These are phyloP conservation scores for Sebastes miniatus DNA, from an alignment of 2,797 vertebrate species.

Conservation along the genomic window DNA sequence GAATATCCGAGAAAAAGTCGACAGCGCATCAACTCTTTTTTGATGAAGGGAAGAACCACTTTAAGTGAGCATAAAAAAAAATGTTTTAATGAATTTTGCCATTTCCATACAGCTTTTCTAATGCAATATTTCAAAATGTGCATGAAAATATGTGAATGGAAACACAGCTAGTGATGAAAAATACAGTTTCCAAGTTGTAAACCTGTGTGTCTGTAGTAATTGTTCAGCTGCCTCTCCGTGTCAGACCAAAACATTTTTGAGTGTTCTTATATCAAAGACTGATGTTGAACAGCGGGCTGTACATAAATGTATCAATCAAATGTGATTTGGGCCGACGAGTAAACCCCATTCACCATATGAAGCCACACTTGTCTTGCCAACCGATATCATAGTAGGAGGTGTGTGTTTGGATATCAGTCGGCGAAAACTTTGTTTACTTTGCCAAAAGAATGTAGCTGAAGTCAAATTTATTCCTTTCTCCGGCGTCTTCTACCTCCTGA, in stretches of 20 bases:
- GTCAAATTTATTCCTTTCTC: not conserved
- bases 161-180: not conserved
- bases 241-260: not conserved
- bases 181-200: not conserved
- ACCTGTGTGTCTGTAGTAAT: not conserved
- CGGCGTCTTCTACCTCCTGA: not conserved
- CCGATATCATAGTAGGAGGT: not conserved
- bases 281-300: not conserved
- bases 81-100: not conserved
- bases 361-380: not conserved
- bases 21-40: no score
- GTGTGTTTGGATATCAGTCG: not conserved
- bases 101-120: not conserved
- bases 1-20: no score
- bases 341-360: not conserved
- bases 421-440: not conserved
- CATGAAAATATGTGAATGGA: not conserved
- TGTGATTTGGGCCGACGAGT: no score
- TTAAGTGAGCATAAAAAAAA: no score
- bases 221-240: not conserved
- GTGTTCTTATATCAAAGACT: not conserved
- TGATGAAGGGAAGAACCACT: no score
- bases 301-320: not conserved
- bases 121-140: not conserved
- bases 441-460: not conserved